Base-by-base conservation (phyloP, 64 coral and sea anemone species). In the Acropora tenuis region DNA sequence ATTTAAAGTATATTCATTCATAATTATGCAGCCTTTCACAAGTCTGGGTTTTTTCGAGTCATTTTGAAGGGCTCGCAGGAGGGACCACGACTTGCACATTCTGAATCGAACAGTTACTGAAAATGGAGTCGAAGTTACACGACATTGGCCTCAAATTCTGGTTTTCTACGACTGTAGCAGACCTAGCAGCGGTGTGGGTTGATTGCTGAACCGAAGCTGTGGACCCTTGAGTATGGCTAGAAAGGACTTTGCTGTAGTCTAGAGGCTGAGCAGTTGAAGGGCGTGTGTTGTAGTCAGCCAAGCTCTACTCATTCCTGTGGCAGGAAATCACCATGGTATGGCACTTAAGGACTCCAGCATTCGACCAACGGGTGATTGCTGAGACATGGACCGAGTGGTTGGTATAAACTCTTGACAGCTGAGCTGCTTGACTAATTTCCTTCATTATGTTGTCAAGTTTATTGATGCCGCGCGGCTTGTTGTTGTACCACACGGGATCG, bases 381-480 rank as follows among this genome's bases (percentile, higher is more conserved):
- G 87, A 60, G 17, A 72, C 43, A 17, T 73, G 9, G 20, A 88
- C 69, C 1, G 69, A 20, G 48, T 76, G 47, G 49, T 88, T 88
- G 2, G 87, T 88, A 73, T 88, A 78, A 8, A 8, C 18, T 11
- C 47, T 19, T 2, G 72, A 88, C 2, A 88, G 30, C 8, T 88
- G 48, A 8, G 87, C 87, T 57, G 2, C 50, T 40, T 18, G 9
- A 46, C 87, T 88, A 18, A 88, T 77, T 11, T 76, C 73, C 30
- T 88, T 88, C 87, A 88, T 88, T 48, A 76, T 88, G 15, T 44
- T 44, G 8, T 17, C 73, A 1, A 88, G 87, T 18, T 88, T 78
- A 72, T 88, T 88, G 4, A 55, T 52, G 53, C 87, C 73, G 6
- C 78, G 15, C 3, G 47, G 73, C 18, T 53, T 44, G 47, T 75